Conservation (phyloP, 2,888 invertebrate genomes). For the Hylaea fasciaria region DNA sequence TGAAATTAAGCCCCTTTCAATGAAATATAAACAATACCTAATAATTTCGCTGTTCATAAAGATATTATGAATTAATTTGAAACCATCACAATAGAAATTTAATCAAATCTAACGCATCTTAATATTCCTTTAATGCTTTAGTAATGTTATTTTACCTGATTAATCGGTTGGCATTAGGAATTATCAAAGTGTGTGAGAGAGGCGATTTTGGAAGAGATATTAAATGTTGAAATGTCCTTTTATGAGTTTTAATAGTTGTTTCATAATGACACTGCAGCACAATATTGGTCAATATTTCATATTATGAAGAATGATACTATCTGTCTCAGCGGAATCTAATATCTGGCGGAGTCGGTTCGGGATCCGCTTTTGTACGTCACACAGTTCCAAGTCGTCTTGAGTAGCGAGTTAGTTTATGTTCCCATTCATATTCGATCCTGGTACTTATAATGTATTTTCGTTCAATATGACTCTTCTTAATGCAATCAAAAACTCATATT, state of each 20-base stretch:
- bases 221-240: no score
- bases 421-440: no score
- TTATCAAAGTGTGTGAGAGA: no score
- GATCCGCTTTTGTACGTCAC: background rate
- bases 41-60: constrained; percentile 3
- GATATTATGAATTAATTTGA: constrained; percentile 14
- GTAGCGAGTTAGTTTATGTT: background rate
- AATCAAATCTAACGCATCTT: background rate
- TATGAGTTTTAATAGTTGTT: no score
- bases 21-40: constrained; percentile 8
- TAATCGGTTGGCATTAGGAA: no score
- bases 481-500: background rate
- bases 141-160: background rate
- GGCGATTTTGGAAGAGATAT: no score
- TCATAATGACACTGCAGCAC: no score
- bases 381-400: background rate
- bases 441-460: background rate
- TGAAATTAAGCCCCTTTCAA: constrained; percentile 6
- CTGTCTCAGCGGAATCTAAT: no score
- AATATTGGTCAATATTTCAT: no score
- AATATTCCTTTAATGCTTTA: background rate
- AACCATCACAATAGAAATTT: background rate
- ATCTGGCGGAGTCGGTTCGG: background rate
- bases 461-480: background rate
- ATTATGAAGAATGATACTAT: no score